Percentiles rank a stretch among this genome's conserved stretches.
These are phyloP conservation scores for Hyperoplus immaculatus DNA, from an alignment of 2,797 vertebrate species.

Conservation along the genomic window DNA sequence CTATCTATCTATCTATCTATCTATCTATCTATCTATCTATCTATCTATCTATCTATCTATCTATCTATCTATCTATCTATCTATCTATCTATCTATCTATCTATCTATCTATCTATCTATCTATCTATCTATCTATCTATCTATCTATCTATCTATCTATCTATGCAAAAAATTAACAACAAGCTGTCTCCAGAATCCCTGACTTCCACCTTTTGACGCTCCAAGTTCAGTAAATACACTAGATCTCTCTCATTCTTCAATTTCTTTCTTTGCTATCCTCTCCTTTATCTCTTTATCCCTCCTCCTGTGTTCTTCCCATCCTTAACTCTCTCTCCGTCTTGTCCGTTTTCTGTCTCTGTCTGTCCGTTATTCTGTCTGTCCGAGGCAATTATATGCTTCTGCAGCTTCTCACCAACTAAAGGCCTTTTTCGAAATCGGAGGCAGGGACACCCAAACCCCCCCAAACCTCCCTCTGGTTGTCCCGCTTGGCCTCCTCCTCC, in stretches of 20 bases:
- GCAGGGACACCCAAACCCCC: background rate
- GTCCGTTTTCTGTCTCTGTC: slow-evolving; percentile 12
- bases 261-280: slow-evolving; percentile 11
- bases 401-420: slow-evolving; percentile 28
- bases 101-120: too few species aligned
- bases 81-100: too few species aligned
- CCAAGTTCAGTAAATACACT: slow-evolving; percentile 40
- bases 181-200: too few species aligned
- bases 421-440: slow-evolving; percentile 32
- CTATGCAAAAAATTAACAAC: too few species aligned
- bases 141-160: too few species aligned
- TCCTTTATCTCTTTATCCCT: slow-evolving; percentile 16
- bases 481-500: slow-evolving; percentile 45
- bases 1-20: slow-evolving; percentile 38
- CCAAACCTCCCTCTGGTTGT: slow-evolving; percentile 11
- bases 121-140: too few species aligned
- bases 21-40: background rate
- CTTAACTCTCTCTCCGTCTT: background rate
- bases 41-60: too few species aligned
- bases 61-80: too few species aligned
- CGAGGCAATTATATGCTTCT: slow-evolving; percentile 66
- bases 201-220: slow-evolving; percentile 24
- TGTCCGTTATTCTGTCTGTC: slow-evolving; percentile 26
- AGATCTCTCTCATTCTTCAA: slow-evolving; percentile 27
- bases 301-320: background rate